These are phyloP conservation scores for Valencia hispanica DNA, from an alignment of 2,797 vertebrate species.

Conservation along the genomic window DNA sequence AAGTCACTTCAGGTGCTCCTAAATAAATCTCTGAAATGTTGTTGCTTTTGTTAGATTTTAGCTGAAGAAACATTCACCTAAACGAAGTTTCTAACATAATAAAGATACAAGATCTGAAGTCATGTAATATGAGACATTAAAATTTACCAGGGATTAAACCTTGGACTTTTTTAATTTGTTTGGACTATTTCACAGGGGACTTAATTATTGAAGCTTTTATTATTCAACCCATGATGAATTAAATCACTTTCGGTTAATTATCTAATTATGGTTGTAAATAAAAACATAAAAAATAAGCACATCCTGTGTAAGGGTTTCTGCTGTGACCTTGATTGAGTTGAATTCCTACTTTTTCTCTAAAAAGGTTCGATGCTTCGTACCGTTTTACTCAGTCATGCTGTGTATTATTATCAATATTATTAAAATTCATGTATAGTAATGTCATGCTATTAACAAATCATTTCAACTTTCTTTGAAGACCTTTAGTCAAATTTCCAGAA, in stretches of 20 bases:
- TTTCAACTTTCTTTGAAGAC: not conserved
- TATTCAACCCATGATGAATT: not conserved
- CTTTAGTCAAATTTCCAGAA: not conserved
- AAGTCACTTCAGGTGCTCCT: not conserved
- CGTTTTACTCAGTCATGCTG: not conserved
- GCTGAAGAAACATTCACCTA: not conserved
- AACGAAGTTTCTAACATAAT: not conserved
- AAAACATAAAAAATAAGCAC: not conserved
- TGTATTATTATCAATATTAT: not conserved
- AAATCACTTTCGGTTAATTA: not conserved
- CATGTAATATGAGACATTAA: not conserved
- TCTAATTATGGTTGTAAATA: conserved; percentile 6
- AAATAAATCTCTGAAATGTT: not conserved
- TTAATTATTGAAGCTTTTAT: conserved; percentile 2
- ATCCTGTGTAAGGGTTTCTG: not conserved
- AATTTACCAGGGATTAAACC: not conserved
- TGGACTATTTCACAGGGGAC: not conserved
- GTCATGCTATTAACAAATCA: not conserved
- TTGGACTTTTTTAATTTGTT: not conserved
- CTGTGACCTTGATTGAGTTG: not conserved
- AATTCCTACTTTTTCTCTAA: not conserved
- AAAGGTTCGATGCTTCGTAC: not conserved
- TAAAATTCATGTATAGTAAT: not conserved
- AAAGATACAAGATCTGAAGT: not conserved
- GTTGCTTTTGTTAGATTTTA: not conserved